phyloP scores from a whole-genome alignment of 1,140 invertebrate genomes.

The Coelopa frigida region DNA sequence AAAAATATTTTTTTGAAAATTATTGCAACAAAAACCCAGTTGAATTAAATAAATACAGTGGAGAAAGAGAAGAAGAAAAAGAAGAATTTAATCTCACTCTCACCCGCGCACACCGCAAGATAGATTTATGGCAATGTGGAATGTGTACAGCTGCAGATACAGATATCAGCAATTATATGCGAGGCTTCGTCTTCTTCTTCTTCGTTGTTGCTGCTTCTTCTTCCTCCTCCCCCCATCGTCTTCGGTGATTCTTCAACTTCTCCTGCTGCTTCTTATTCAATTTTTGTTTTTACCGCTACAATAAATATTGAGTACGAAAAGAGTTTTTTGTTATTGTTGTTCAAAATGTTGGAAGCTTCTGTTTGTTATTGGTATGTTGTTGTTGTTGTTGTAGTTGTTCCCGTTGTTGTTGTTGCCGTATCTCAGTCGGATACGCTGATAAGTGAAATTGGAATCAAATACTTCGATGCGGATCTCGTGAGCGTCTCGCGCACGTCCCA shows the following conservation, averaged over 20 bases:
- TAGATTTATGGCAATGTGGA: too few species aligned
- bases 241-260: too few species aligned
- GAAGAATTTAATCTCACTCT: too few species aligned
- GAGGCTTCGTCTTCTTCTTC: neutral
- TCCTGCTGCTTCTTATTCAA: neutral
- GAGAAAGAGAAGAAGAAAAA: too few species aligned
- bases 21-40: too few species aligned
- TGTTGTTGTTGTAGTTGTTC: constrained; percentile 1
- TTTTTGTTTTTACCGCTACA: constrained; percentile 6
- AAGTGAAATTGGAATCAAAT: neutral
- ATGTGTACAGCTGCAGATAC: too few species aligned
- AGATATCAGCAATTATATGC: too few species aligned
- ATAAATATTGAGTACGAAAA: constrained; percentile 1
- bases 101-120: too few species aligned
- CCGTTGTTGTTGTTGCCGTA: neutral
- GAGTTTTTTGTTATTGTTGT: neutral
- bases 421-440: neutral
- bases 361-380: neutral
- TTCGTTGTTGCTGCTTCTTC: constrained; percentile 1
- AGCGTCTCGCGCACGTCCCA: neutral
- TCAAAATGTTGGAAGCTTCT: neutral
- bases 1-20: too few species aligned
- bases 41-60: too few species aligned
- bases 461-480: neutral
- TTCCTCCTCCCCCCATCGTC: too few species aligned